Evolutionary conservation across 2,888 invertebrate genomes (phyloP), one percentile per base, ranked within the genome.

Genomic region (Agrotis exclamationis): DNA sequence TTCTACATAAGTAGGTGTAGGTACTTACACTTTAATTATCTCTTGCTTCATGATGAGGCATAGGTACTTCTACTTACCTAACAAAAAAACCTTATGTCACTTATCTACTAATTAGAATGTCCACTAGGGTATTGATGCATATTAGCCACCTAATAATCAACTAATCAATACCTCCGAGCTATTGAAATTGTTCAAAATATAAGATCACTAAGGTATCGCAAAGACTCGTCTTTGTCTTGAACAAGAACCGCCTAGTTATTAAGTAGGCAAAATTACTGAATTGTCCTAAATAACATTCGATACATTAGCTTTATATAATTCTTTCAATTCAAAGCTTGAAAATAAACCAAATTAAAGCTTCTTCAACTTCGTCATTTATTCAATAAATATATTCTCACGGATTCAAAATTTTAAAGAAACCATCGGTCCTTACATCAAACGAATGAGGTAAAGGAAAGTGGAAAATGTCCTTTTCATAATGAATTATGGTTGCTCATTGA

Each of bases 401-500:
- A 81, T 79, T 59, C 53, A 79, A 80, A 80, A 63, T 79, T 74
- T 71, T 70, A 73, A 80, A 77, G 73, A 80, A 70, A 74, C 70
- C 66, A 74, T 74, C 80, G 80, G 69, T 67, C 76, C 69, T 77
- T 63, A 83, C 72, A 72, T 77, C 85, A 77, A 74, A 85, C 84
- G 75, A 82, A 83, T 73, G 77, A 82, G 82, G 84, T 85, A 86
- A 82, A 81, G 78, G 85, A 85, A 90, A 91, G 88, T 89, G 87
- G 89, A 86, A 91, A 91, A 92, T 91, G 89, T 92, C 91, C 89
- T 91, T 91, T 91, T 91, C 89, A 89, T 89, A 91, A 90, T 91
- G 90, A 93, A 93, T 93, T 93, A 93, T 92, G 90, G 91, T 89
- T 91, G 90, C 91, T 92, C 93, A 94, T 93, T 95, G 94, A 94